Evolutionary conservation across 1,140 invertebrate genomes (phyloP).

Genomic region (Zaprionus gabonicus): DNA sequence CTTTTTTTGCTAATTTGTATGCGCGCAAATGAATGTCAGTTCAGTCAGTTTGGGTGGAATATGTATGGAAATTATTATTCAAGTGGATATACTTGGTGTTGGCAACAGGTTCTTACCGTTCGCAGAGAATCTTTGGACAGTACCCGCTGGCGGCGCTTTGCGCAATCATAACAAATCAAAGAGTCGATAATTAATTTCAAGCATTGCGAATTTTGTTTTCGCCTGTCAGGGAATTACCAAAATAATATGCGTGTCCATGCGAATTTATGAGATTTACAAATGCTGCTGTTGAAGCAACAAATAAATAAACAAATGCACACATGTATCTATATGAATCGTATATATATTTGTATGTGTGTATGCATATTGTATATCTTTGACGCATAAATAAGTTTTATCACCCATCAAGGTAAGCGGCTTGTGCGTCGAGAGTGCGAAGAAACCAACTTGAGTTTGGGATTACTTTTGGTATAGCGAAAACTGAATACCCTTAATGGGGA

Average conservation of each 20-base stretch:
- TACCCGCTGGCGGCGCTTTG: constrained; percentile 51
- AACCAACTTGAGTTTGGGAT: neutral
- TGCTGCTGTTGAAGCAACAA: constrained; percentile 30
- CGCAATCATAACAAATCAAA: constrained; percentile 69
- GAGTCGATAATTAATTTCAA: constrained; percentile 71
- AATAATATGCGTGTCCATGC: constrained; percentile 41
- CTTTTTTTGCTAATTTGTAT: constrained; percentile 67
- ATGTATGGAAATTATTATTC: constrained; percentile 1
- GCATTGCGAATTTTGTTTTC: constrained; percentile 72
- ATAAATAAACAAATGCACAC: constrained; percentile 53
- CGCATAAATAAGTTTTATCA: constrained; percentile 81
- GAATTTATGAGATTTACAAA: constrained; percentile 68
- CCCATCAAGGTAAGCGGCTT: constrained; percentile 75
- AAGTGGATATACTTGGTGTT: neutral
- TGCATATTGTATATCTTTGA: constrained; percentile 48
- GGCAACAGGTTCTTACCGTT: constrained; percentile 42
- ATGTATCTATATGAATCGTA: neutral
- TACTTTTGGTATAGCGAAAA: neutral
- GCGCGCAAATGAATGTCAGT: constrained; percentile 54
- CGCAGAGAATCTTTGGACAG: constrained; percentile 41
- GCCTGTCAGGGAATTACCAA: constrained; percentile 60
- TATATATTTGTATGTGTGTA: neutral
- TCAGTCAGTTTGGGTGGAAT: neutral
- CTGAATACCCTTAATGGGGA: constrained; percentile 9
- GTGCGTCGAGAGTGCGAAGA: neutral